A percentile compares a stretch with the other conserved stretches of the same genome.
Evolutionary conservation across 2,797 vertebrate species (phyloP).

Genomic region (Sebastes steindachneri): DNA sequence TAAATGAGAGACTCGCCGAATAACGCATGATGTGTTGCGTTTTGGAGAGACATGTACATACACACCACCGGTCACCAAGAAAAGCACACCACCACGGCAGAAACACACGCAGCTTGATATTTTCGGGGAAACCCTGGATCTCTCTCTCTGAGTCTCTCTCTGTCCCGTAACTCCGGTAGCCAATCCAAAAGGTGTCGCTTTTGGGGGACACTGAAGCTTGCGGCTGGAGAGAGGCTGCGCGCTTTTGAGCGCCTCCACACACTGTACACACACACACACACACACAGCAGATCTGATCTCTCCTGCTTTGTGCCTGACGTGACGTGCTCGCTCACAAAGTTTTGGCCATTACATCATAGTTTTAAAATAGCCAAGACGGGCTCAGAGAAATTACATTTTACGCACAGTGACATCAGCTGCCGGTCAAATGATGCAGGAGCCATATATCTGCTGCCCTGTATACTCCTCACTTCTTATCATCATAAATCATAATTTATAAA

Average conservation of each 20-base stretch:
- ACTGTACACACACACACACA: not conserved
- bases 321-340: slow-evolving; percentile 80
- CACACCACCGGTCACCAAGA: not conserved
- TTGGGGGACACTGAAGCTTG: slow-evolving; percentile 44
- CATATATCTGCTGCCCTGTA: slow-evolving; percentile 34
- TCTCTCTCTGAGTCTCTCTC: slow-evolving; percentile 22
- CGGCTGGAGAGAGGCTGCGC: slow-evolving; percentile 33
- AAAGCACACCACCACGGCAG: slow-evolving; percentile 10
- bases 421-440: slow-evolving; percentile 71
- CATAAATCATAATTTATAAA: not conserved
- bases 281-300: slow-evolving; percentile 9
- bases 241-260: slow-evolving; percentile 50
- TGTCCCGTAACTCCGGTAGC: slow-evolving; percentile 69
- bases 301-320: slow-evolving; percentile 55
- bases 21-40: slow-evolving; percentile 9
- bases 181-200: slow-evolving; percentile 70
- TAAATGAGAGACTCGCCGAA: slow-evolving; percentile 22
- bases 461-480: slow-evolving; percentile 5
- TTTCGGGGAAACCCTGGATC: slow-evolving; percentile 59
- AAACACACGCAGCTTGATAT: slow-evolving; percentile 16
- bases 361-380: slow-evolving; percentile 80
- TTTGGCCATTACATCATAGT: slow-evolving; percentile 83
- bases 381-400: slow-evolving; percentile 78
- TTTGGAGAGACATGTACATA: slow-evolving; percentile 8
- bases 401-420: slow-evolving; percentile 80